These are phyloP conservation scores for mouse (Mus musculus) DNA, from an alignment of 2,113 vertebrate species.

Conservation along the genomic window GRCm39 chr9:99579001-99579500, in stretches of 20 bases:
- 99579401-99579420: neutral
- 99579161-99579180: neutral
- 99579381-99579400: neutral
- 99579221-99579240: neutral
- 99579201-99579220: slow-evolving; percentile 24
- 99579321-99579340: neutral
- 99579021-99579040: neutral
- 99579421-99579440: neutral
- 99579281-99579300: slow-evolving; percentile 12
- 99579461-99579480: neutral
- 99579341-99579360: neutral
- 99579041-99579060: neutral
- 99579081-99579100: neutral
- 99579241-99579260: slow-evolving; percentile 33
- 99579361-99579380: neutral
- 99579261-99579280: neutral
- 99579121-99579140: neutral
- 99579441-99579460: neutral
- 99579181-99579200: neutral
- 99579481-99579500: neutral
- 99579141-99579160: neutral
- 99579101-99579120: neutral
- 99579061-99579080: slow-evolving; percentile 13
- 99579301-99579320: slow-evolving; percentile 14
- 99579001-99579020: neutral